These are phyloP conservation scores for Notodonta dromedarius DNA, from an alignment of 2,888 invertebrate genomes.

Conservation along the genomic window DNA sequence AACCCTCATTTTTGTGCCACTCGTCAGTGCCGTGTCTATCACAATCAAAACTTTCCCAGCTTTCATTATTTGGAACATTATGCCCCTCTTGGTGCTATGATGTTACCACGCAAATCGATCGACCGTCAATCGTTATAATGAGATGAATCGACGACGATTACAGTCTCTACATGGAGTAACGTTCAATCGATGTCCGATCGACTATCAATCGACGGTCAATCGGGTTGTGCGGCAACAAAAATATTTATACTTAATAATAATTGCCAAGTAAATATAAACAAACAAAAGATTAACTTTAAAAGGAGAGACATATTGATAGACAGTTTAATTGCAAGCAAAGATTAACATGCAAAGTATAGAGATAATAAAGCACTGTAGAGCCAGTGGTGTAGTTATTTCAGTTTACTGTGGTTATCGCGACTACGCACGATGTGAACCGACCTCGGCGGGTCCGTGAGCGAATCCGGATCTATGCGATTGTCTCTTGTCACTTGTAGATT, in stretches of 20 bases:
- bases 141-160: no score
- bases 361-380: conserved; percentile 23
- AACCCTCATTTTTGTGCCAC: neutral
- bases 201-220: no score
- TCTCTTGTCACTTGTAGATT: conserved; percentile 39
- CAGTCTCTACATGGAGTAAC: no score
- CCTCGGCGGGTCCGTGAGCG: conserved; percentile 59
- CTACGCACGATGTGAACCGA: conserved; percentile 42
- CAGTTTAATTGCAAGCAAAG: neutral
- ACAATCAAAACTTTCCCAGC: neutral
- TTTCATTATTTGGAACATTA: no score
- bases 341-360: conserved; percentile 10
- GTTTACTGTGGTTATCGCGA: conserved; percentile 38
- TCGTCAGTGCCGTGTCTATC: neutral
- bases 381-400: conserved; percentile 18
- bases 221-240: no score
- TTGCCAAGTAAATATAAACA: no score
- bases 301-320: neutral
- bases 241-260: no score
- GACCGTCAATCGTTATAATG: no score
- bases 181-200: no score
- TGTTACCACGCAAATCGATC: no score
- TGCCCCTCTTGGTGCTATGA: no score
- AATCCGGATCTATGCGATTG: conserved; percentile 47
- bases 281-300: no score